Percentiles rank a stretch among this genome's conserved stretches.
phyloP scores from a whole-genome alignment of 2,113 vertebrate species.

The Xyrauchen texanus region DNA sequence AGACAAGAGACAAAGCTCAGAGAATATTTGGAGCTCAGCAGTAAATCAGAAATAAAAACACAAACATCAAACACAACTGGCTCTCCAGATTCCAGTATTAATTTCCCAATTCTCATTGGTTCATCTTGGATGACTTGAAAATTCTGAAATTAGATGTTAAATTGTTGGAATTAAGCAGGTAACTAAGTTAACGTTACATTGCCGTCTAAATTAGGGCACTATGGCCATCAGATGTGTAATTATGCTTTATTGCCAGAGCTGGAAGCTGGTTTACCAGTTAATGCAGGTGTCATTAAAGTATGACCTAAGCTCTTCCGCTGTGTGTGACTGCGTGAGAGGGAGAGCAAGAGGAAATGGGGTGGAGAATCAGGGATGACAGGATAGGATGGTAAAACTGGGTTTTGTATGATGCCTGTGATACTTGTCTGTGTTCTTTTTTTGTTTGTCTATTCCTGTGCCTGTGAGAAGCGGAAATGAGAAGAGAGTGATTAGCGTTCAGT shows the following conservation, averaged over 20 bases:
- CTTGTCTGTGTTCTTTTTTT: constrained; percentile 78
- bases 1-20: constrained; percentile 82
- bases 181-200: not conserved
- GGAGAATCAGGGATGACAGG: constrained; percentile 25
- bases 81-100: constrained; percentile 90
- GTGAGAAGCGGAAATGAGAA: constrained; percentile 99
- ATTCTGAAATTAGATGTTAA: constrained; percentile 3
- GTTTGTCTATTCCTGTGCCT: constrained; percentile 93
- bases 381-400: constrained; percentile 58
- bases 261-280: constrained; percentile 96
- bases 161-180: constrained; percentile 11
- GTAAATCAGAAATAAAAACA: constrained; percentile 54
- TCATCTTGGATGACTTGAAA: constrained; percentile 30
- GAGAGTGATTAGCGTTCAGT: constrained; percentile 99
- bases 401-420: constrained; percentile 67
- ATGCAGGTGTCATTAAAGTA: constrained; percentile 77
- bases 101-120: constrained; percentile 46
- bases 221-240: not conserved
- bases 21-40: constrained; percentile 82
- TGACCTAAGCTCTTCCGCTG: constrained; percentile 87
- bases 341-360: constrained; percentile 66
- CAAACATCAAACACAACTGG: constrained; percentile 72
- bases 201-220: no score
- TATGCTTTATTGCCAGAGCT: constrained; percentile 64
- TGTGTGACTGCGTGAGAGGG: constrained; percentile 75